These are phyloP conservation scores for Margaritifera margaritifera DNA, from an alignment of 2,888 invertebrate genomes.

Conservation along the genomic window DNA sequence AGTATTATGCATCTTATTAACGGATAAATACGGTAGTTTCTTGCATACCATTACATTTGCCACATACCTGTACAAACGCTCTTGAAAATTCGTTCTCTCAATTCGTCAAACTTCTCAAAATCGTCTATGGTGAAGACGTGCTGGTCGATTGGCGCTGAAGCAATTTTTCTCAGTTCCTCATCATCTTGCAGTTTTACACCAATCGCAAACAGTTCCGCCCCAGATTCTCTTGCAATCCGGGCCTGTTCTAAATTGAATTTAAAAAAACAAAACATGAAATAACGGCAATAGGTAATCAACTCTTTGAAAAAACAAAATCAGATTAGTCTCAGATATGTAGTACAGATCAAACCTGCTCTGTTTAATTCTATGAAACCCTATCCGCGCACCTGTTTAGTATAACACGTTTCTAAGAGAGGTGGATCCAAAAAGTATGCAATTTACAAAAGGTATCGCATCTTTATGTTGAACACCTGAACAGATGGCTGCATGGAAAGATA, in stretches of 20 bases:
- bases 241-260: conserved; percentile 19
- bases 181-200: conserved; percentile 22
- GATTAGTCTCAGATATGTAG: too few species aligned
- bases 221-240: conserved; percentile 7
- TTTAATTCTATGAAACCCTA: too few species aligned
- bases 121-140: conserved; percentile 20
- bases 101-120: conserved; percentile 14
- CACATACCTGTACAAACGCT: conserved; percentile 26
- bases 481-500: too few species aligned
- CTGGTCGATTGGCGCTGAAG: conserved; percentile 12
- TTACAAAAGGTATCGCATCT: too few species aligned
- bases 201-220: conserved; percentile 27
- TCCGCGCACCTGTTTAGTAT: too few species aligned
- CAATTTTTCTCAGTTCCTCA: conserved; percentile 23
- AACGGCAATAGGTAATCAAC: too few species aligned
- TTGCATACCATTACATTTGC: neutral
- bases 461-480: too few species aligned
- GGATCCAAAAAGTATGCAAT: too few species aligned
- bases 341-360: too few species aligned
- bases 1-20: too few species aligned
- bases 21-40: neutral
- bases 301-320: too few species aligned
- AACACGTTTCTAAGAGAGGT: too few species aligned
- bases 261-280: neutral
- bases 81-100: conserved; percentile 23